A percentile compares a stretch with the other conserved stretches of the same genome.
These are phyloP conservation scores for Torymus auratus DNA, from an alignment of 2,888 invertebrate species.

Conservation along the genomic window DNA sequence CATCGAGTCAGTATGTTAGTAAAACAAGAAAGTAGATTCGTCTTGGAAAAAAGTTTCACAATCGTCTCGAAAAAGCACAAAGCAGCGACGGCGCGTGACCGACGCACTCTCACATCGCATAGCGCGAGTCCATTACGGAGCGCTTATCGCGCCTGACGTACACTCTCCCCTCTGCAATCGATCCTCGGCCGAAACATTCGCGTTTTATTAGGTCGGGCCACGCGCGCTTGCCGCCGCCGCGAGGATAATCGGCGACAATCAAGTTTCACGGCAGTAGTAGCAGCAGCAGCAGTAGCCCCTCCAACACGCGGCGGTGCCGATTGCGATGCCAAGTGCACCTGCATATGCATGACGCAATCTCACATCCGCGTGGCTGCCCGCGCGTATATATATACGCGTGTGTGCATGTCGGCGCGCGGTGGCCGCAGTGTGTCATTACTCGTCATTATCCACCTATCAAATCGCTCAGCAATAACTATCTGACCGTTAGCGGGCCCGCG, in stretches of 20 bases:
- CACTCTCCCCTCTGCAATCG: background rate
- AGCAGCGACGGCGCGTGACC: no score
- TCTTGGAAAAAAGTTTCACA: no score
- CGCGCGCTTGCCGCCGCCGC: constrained; percentile 7
- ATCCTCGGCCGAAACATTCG: constrained; percentile 43
- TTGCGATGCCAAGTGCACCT: constrained; percentile 65
- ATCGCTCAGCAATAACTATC: constrained; percentile 74
- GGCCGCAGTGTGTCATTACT: constrained; percentile 73
- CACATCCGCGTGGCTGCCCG: constrained; percentile 62
- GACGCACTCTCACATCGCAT: background rate
- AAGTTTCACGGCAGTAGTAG: constrained; percentile 73
- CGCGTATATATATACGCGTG: background rate
- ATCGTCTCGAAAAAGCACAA: no score
- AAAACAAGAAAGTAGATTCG: no score
- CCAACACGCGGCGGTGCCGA: constrained; percentile 61
- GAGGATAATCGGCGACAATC: constrained; percentile 75
- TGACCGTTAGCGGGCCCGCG: constrained; percentile 62
- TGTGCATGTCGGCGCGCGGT: constrained; percentile 58
- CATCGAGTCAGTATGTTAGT: no score
- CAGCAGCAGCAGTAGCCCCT: constrained; percentile 66
- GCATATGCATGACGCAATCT: constrained; percentile 76
- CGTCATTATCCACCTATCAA: constrained; percentile 75
- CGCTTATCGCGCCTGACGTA: constrained; percentile 6
- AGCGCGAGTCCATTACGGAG: background rate
- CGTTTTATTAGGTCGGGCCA: constrained; percentile 71